A percentile compares a stretch with the other conserved stretches of the same genome.
phyloP scores from a whole-genome alignment of 2,113 vertebrate genomes.

The Cryptomyrus ogoouensis region DNA sequence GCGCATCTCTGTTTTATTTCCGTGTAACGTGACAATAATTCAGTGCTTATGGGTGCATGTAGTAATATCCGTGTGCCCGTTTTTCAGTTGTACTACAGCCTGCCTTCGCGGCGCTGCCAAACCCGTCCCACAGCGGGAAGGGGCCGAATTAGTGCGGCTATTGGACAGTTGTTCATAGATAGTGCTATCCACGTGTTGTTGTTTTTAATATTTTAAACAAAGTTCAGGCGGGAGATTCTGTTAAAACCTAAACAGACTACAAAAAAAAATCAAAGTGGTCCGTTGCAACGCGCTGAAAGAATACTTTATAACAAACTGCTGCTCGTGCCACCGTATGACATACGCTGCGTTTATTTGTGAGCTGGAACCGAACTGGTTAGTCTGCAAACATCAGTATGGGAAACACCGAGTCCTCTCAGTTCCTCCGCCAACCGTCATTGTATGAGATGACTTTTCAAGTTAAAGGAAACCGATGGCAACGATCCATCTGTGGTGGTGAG shows the following conservation, averaged over 20 bases:
- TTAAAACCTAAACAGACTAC: not conserved
- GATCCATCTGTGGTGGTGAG: slow-evolving; percentile 41
- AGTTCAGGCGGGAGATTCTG: slow-evolving; percentile 56
- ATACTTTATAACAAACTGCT: not conserved
- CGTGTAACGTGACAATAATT: not conserved
- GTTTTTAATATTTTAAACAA: slow-evolving; percentile 53
- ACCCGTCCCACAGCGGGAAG: not conserved
- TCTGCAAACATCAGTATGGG: slow-evolving; percentile 40
- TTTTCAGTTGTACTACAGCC: not conserved
- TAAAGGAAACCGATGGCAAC: slow-evolving; percentile 24
- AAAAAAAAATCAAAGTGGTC: not conserved
- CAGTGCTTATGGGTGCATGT: not conserved
- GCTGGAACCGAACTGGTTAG: not conserved
- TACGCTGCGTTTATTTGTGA: not conserved
- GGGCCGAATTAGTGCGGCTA: slow-evolving; percentile 19
- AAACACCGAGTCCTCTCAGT: slow-evolving; percentile 41
- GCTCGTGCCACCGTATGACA: not conserved
- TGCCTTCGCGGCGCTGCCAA: slow-evolving; percentile 14
- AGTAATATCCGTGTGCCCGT: not conserved
- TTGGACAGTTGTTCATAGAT: slow-evolving; percentile 44
- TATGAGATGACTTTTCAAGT: slow-evolving; percentile 16
- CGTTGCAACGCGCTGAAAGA: not conserved
- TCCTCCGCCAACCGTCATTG: not conserved
- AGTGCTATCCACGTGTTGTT: slow-evolving; percentile 45
- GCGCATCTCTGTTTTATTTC: not conserved